Evolutionary conservation across 2,888 invertebrate species (phyloP).

Genomic region (Drosophila subsilvestris): DNA sequence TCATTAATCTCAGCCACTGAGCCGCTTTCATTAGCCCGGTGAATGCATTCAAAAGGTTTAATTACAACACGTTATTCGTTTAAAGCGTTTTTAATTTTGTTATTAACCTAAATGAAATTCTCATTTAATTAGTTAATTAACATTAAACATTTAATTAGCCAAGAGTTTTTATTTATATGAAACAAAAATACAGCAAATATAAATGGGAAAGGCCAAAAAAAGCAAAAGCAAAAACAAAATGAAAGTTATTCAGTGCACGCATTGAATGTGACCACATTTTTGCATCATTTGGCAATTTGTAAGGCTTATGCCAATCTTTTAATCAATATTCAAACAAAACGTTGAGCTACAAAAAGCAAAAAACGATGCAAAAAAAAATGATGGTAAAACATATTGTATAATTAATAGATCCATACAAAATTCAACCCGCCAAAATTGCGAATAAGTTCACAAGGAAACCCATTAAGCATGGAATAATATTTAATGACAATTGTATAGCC

Average conservation of each 20-base stretch:
- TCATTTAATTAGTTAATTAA: constrained; percentile 59
- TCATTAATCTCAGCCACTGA: constrained; percentile 32
- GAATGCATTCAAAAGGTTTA: constrained; percentile 22
- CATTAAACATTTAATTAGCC: constrained; percentile 61
- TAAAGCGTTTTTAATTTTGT: constrained; percentile 49
- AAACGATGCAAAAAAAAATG: not conserved
- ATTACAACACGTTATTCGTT: constrained; percentile 40
- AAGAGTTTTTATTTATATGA: constrained; percentile 20
- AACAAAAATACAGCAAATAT: not conserved
- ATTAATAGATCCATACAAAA: constrained; percentile 49
- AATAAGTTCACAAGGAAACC: constrained; percentile 51
- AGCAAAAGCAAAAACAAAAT: constrained; percentile 25
- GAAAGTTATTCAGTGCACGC: constrained; percentile 41
- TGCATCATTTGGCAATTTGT: constrained; percentile 39
- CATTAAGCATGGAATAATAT: constrained; percentile 21
- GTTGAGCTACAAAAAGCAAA: constrained; percentile 1
- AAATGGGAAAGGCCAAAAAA: constrained; percentile 27
- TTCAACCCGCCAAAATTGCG: constrained; percentile 72
- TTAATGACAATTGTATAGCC: constrained; percentile 24
- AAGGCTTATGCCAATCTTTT: constrained; percentile 42
- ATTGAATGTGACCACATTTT: constrained; percentile 36
- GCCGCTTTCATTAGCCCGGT: constrained; percentile 22
- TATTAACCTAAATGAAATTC: constrained; percentile 36
- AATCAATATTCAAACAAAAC: constrained; percentile 39
- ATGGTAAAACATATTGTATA: constrained; percentile 40